Base-by-base conservation (phyloP, 1,140 invertebrate species). In the Dysdera silvatica region DNA sequence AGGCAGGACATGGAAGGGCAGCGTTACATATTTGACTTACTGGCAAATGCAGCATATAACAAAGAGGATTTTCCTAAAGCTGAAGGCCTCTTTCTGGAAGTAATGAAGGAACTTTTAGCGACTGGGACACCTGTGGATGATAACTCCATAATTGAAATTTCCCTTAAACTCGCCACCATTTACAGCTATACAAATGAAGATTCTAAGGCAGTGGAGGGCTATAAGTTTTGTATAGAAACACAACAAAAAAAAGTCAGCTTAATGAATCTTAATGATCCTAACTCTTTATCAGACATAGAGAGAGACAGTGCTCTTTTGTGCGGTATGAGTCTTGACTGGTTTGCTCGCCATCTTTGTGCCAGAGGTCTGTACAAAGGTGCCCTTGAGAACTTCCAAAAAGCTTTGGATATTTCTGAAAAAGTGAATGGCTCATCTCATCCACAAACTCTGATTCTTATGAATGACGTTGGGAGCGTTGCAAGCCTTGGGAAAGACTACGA, bases 41-140 rank as follows among this genome's bases (percentile, higher is more conserved):
- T 97, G 83, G 92, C 91, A 6, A 94, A 95, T 78, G 78, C 95
- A 47, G 89, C 91, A 16, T 83, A 91, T 71, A 81, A 88, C 69
- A 78, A 79, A 49, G 82, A 83, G 45, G 81, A 94, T 62, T 84
- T 85, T 69, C 78, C 82, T 66, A 93, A 92, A 77, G 89, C 92
- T 7, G 87, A 95, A 74, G 82, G 82, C 56, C 75, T 96, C 24
- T 95, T 91, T 78, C 79, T 86, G 14, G 81, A 82, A 49, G 87
- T 94, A 2, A 84, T 93, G 76, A 84, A 87, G 74, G 82, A 76
- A 68, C 76, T 91, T 35, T 77, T 91, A 65, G 71, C 80, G 4
- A 77, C 80, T 66, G 91, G 90, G 12, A 78, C 81, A 32, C 69
- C 77, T 0, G 74, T 87, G 71, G 82, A 88, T 74, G 88, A 91